These are phyloP conservation scores for Hypolimnas misippus DNA, from an alignment of 2,888 invertebrate species.

Conservation along the genomic window DNA sequence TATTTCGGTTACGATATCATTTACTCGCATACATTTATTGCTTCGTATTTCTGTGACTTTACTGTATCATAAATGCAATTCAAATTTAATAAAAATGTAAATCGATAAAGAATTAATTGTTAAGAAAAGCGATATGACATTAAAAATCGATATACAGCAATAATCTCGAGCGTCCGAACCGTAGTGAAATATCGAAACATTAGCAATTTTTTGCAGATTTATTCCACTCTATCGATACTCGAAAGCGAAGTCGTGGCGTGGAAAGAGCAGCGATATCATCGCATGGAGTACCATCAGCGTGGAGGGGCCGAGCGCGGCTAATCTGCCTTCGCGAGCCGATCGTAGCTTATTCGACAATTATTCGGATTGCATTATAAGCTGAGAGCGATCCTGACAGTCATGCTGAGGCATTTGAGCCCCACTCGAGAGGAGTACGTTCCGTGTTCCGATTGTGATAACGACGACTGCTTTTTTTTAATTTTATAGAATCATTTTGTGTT, in stretches of 20 bases:
- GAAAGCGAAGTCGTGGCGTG: constrained; percentile 60
- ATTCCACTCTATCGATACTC: constrained; percentile 72
- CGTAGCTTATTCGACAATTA: constrained; percentile 49
- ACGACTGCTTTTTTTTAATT: too few species aligned
- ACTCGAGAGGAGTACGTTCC: constrained; percentile 22
- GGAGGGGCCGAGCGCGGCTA: constrained; percentile 69
- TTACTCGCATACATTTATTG: constrained; percentile 26
- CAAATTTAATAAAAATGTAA: background rate
- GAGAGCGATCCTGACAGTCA: constrained; percentile 35
- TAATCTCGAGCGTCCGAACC: background rate
- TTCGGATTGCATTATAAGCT: constrained; percentile 42
- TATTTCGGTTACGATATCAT: constrained; percentile 36
- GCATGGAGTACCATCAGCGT: constrained; percentile 54
- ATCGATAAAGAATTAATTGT: background rate
- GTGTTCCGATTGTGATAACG: constrained; percentile 16
- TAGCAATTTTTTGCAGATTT: constrained; percentile 39
- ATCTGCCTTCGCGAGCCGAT: constrained; percentile 69
- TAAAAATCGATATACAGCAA: background rate
- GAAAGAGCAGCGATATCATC: constrained; percentile 73
- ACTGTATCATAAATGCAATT: too few species aligned
- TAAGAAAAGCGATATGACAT: background rate
- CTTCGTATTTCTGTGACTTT: background rate
- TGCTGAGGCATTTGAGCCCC: constrained; percentile 22
- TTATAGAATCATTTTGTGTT: too few species aligned
- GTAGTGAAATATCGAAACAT: constrained; percentile 29